Evolutionary conservation across 2,797 vertebrate species (phyloP), one percentile per base, ranked within the genome.

Genomic region (Argya squamiceps): DNA sequence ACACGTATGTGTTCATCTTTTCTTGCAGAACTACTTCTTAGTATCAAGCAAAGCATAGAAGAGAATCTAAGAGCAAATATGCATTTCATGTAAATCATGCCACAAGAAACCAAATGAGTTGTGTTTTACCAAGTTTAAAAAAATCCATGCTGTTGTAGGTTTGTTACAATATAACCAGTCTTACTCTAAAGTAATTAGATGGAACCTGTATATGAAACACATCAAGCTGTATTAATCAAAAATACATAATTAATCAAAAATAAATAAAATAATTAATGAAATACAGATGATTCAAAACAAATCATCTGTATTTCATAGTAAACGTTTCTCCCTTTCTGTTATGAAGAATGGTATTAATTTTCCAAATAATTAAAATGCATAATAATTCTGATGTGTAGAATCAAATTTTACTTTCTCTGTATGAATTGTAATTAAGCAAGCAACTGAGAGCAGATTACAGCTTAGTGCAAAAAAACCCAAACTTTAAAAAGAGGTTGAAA

Each of bases 361-460:
- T 84, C 37, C 41, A 92, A 29, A 67, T 92, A 96, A 94, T 92
- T 95, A 79, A 49, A 85, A 87, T 63, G 30, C 44, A 79, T 88
- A 49, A 39, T 55, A 90, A 93, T 81, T 95, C 44, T 84, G 55
- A 92, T 87, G 27, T 59, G 34, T 84, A 74, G 15, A 46, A 90
- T 65, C 36, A 91, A 77, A 89, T 95, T 92, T 91, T 82, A 65
- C 47, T 88, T 94, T 81, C 69, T 50, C 19, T 92, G 14, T 88
- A 92, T 2, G 5, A 83, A 79, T 93, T 95, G 73, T 85, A 93
- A 96, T 92, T 96, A 92, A 95, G 73, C 39, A 89, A 92, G 39
- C 55, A 91, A 67, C 56, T 91, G 65, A 83, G 22, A 92, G 19
- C 10, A 84, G 41, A 80, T 88, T 91, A 73, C 17, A 82, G 8